A percentile compares a stretch with the other conserved stretches of the same genome.
Evolutionary conservation across 2,888 invertebrate genomes (phyloP).

Genomic region (Crematogaster levior): DNA sequence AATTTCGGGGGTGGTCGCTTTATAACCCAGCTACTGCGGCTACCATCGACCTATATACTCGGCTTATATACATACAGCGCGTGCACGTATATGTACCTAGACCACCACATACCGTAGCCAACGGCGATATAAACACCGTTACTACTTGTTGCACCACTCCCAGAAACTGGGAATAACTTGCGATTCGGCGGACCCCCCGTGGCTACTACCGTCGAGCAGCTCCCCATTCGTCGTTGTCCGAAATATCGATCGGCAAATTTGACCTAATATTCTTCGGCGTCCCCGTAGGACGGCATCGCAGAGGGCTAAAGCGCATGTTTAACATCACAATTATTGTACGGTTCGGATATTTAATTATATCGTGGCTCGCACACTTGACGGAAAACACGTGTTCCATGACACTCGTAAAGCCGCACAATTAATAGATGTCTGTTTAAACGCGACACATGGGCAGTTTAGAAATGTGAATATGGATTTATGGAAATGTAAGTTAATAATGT

Average conservation of each 20-base stretch:
- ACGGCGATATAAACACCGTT: constrained; percentile 80
- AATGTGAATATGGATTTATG: constrained; percentile 40
- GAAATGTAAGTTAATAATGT: constrained; percentile 9
- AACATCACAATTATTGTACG: constrained; percentile 35
- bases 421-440: constrained; percentile 42
- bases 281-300: constrained; percentile 22
- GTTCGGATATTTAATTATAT: constrained; percentile 29
- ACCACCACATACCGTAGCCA: constrained; percentile 68
- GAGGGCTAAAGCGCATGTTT: constrained; percentile 20
- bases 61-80: constrained; percentile 45
- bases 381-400: constrained; percentile 12
- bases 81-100: constrained; percentile 67
- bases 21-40: constrained; percentile 62
- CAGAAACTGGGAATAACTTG: constrained; percentile 72
- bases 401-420: constrained; percentile 43
- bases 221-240: constrained; percentile 16
- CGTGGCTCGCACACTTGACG: constrained; percentile 23
- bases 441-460: constrained; percentile 31
- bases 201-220: background rate
- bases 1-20: constrained; percentile 75
- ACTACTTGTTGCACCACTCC: constrained; percentile 83
- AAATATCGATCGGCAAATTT: constrained; percentile 54
- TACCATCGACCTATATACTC: constrained; percentile 55
- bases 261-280: constrained; percentile 37
- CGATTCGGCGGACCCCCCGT: constrained; percentile 50